Conservation (phyloP, 2,888 invertebrate species). For the Drosophila formosana region DNA sequence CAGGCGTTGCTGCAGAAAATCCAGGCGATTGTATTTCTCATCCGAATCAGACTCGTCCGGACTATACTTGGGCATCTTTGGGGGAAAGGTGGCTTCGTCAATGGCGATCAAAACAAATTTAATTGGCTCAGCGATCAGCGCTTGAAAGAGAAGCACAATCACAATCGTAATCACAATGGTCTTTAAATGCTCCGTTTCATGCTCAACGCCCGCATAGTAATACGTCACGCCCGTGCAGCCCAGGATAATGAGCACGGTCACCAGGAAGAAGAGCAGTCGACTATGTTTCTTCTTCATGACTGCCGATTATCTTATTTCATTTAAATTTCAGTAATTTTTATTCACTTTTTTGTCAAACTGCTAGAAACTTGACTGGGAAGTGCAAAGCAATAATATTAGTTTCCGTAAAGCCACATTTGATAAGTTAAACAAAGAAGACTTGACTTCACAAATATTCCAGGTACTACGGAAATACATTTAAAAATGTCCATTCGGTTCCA, state of each 20-base stretch:
- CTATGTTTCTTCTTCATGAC: not conserved
- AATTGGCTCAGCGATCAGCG: slow-evolving; percentile 34
- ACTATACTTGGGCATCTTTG: not conserved
- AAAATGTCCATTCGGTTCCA: too few relatives aligned
- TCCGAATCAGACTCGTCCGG: not conserved
- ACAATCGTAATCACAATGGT: slow-evolving; percentile 27
- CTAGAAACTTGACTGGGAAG: not conserved
- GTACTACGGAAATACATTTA: not conserved
- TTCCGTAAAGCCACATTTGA: not conserved
- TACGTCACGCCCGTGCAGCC: not conserved
- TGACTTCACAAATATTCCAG: not conserved
- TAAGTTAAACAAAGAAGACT: not conserved
- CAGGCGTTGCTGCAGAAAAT: slow-evolving; percentile 63
- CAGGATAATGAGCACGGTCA: slow-evolving; percentile 15
- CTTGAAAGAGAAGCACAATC: slow-evolving; percentile 31
- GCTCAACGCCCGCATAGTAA: slow-evolving; percentile 27
- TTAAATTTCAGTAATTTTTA: not conserved
- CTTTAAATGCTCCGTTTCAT: slow-evolving; percentile 36
- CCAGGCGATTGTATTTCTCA: slow-evolving; percentile 33
- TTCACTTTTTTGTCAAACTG: not conserved
- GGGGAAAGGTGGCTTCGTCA: slow-evolving; percentile 38
- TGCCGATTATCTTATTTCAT: not conserved
- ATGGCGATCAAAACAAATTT: slow-evolving; percentile 24
- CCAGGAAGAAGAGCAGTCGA: not conserved
- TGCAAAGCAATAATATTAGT: not conserved